Evolutionary conservation across 2,797 vertebrate genomes (phyloP), one percentile per base, ranked within the genome.

Genomic region (Limnodromus scolopaceus): DNA sequence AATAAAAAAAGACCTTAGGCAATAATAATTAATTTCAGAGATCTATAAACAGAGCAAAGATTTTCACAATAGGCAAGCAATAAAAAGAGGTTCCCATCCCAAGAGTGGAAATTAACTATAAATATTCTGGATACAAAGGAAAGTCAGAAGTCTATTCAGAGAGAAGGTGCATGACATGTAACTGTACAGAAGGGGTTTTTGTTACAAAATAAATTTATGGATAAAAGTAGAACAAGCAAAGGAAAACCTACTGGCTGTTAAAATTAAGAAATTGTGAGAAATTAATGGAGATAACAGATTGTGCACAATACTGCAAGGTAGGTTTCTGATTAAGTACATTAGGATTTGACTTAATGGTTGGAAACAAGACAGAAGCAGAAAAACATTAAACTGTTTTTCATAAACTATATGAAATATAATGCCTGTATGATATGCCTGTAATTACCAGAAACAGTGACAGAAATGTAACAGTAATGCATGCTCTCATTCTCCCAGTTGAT

Each of bases 231-330:
- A 97, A 86, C 27, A 91, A 97, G 51, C 30, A 82, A 60, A 69
- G 51, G 76, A 96, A 95, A 94, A 88, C 72, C 65, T 93, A 84
- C 53, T 92, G 84, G 78, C 61, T 93, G 75, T 70, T 95, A 81
- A 96, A 96, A 96, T 94, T 70, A 93, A 54, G n/a, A 93, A 97
- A 94, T 69, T 77, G 43, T 95, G 61, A 97, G 89, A 83, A 97
- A 97, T 78, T 92, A 93, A 89, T 66, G 74, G 92, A 91, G 49
- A 79, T 58, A 82, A 88, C 38, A 96, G 89, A 93, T 95, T 96
- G 97, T 93, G 49, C 51, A 70, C 27, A 45, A 45, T 84, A 68
- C 45, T 60, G 32, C 70, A 89, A 93, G 38, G 58, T 25, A 77
- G 51, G 17, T 69, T 96, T 95, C 92, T 95, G 65, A 94, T 78